Evolutionary conservation across 2,113 vertebrate genomes (phyloP).

Genomic region (Platichthys flesus): DNA sequence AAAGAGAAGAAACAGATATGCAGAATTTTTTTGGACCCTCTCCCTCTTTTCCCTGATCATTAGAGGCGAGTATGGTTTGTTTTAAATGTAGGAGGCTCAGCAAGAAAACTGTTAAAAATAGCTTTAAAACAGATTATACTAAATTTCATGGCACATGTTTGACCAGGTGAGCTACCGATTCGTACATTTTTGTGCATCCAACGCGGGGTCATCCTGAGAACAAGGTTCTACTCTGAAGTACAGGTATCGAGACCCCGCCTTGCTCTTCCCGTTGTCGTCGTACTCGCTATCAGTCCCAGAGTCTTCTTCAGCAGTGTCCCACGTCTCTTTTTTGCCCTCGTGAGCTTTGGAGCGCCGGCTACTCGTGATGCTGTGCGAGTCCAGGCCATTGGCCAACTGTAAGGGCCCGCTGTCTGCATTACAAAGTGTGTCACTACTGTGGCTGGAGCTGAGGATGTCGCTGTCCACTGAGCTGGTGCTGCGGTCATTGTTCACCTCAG

Average conservation of each 20-base stretch:
- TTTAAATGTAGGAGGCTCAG: neutral
- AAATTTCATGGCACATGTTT: neutral
- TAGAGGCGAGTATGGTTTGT: neutral
- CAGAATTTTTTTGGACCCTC: no score
- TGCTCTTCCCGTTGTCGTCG: constrained; percentile 95
- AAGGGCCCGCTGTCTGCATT: constrained; percentile 92
- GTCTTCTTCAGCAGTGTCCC: constrained; percentile 98
- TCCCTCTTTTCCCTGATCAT: neutral
- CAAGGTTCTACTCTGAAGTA: constrained; percentile 93
- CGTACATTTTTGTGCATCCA: constrained; percentile 94
- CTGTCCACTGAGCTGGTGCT: constrained; percentile 99
- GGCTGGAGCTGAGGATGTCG: constrained; percentile 98
- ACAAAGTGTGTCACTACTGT: constrained; percentile 97
- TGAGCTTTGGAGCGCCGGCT: constrained; percentile 97
- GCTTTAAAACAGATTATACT: no score
- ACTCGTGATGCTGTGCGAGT: constrained; percentile 97
- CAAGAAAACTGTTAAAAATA: neutral
- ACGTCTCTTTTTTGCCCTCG: constrained; percentile 97
- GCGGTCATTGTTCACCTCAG: constrained; percentile 96
- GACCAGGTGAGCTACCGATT: constrained; percentile 13
- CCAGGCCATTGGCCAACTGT: constrained; percentile 94
- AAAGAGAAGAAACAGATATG: neutral
- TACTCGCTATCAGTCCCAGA: constrained; percentile 98
- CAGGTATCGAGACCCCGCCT: constrained; percentile 89
- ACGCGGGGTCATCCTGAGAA: constrained; percentile 84